Evolutionary conservation across 2,797 vertebrate genomes (phyloP), one percentile per base, ranked within the genome.

Genomic region (Potorous gilbertii): DNA sequence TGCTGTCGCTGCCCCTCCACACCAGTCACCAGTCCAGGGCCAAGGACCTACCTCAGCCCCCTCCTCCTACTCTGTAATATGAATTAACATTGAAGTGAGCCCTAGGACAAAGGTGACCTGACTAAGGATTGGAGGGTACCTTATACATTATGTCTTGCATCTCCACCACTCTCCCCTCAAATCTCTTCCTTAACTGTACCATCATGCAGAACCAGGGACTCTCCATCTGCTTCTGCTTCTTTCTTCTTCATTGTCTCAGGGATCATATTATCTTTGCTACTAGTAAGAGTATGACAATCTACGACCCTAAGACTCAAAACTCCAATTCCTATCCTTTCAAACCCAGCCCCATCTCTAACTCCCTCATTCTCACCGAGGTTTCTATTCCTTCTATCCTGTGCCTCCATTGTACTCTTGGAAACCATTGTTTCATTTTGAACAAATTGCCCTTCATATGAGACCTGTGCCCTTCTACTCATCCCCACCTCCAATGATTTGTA

Each of bases 311-410:
- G 40, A 2, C 0, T 27, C 74, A 87, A 16, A 87, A 87, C 40
- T 81, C 40, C 27, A 50, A 1, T 50, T 87, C 3, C 3, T 87
- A 27, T 87, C 40, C 9, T 24, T 87, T 87, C 40, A 50, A 87
- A 87, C 40, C 9, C 24, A 87, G 24, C 21, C 24, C 40, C 40
- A 46, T 27, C 21, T 50, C 6, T 40, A 6, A 56, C 21, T 8
- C 8, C 21, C 21, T 6, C 10, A 3, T 1, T 1, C 2, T 0
- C 21, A 40, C 18, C 2, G n/a, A 46, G 21, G 9, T 46, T 24
- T 21, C 66, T 74, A 1, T 81, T 18, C 40, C 18, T 81, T 46
- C 46, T 50, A 50, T 9, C 9, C 31, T 11, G 18, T n/a, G 14
- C 5, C 18, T 18, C 34, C 34, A n/a, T 74, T 74, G 16, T n/a